Evolutionary conservation across 1,140 invertebrate genomes (phyloP), one percentile per base, ranked within the genome.

Genomic region (Propsilocerus akamusi): DNA sequence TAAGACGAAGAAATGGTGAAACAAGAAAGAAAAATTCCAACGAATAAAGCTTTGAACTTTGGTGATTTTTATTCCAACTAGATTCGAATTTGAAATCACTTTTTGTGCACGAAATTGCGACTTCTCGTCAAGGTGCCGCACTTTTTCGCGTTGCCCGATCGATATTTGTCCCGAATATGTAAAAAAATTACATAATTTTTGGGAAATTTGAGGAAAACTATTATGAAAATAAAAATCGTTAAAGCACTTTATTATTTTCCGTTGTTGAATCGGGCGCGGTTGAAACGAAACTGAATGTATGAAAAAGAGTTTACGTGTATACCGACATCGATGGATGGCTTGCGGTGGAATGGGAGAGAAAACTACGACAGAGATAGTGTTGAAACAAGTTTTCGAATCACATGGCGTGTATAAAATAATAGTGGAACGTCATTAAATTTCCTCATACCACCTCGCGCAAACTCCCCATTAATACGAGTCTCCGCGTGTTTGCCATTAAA

Each of bases 331-430:
- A n/a, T n/a, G n/a, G n/a, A 30, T n/a, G 28, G 28, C 28, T 30
- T 30, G 28, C 17, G 34, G 17, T 41, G 17, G 11, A 41, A 20
- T 37, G 32, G 17, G 34, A 17, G 22, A 41, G 14, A n/a, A 14
- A 20, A 41, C 34, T 17, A 30, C 28, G 17, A 41, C 34, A 41
- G 10, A 17, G 5, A 17, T 3, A 17, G 20, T 6, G 5, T 7
- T 20, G 22, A 41, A 41, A 41, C 34, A 41, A 41, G 34, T 41
- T 41, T 41, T 20, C n/a, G n/a, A 41, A 20, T 41, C 34, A 41
- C 34, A 41, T 41, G 34, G 34, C 34, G 14, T 20, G 17, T 20
- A 10, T 41, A 41, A 41, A 41, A 41, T 30, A 30, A 30, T 30
- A 30, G 28, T n/a, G n/a, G n/a, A 30, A 30, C 2, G 28, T 30